Evolutionary conservation across 2,113 vertebrate species (phyloP), one percentile per base, ranked within the genome.

Genomic region (Marcusenius ussheri): DNA sequence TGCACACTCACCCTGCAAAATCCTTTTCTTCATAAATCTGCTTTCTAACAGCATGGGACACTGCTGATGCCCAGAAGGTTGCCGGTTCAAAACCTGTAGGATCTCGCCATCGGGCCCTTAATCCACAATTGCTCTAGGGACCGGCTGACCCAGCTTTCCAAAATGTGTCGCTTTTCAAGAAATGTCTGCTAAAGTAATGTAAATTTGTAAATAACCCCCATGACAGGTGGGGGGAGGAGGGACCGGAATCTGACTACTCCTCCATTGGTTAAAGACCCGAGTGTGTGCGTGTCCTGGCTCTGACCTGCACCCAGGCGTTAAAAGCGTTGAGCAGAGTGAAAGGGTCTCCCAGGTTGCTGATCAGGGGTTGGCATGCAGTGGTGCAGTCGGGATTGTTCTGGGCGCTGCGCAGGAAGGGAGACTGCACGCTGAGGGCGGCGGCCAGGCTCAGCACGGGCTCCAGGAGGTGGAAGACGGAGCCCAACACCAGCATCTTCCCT

Each of bases 401-500:
- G 1, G 96, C 88, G 0, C 95, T 95, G 66, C 97, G 96, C 11
- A 98, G 93, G 91, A 98, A 97, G 0, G 97, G 98, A 0, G 98
- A 98, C 80, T 97, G 97, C 6, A 98, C 96, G 0, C 97, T 99
- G 88, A 99, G 96, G 0, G 95, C 95, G 0, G 98, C 97, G 0
- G 98, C 97, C 0, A 98, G 92, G 0, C 96, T 98, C 94, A 99
- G 83, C 89, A 97, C 94, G 0, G 98, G 97, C 92, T 97, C 97
- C 0, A 95, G 95, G 92, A 99, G 93, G 45, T 94, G 94, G 24
- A 99, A 97, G 45, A 97, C 62, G 0, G 96, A 96, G 0, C 98
- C 98, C 90, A 99, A 92, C 31, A 98, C 96, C 92, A 99, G 93
- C 96, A 99, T 97, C 94, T 98, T 99, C 3, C 98, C 98, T 99